Conservation (phyloP, 1,140 invertebrate genomes). For the Amyelois transitella region DNA sequence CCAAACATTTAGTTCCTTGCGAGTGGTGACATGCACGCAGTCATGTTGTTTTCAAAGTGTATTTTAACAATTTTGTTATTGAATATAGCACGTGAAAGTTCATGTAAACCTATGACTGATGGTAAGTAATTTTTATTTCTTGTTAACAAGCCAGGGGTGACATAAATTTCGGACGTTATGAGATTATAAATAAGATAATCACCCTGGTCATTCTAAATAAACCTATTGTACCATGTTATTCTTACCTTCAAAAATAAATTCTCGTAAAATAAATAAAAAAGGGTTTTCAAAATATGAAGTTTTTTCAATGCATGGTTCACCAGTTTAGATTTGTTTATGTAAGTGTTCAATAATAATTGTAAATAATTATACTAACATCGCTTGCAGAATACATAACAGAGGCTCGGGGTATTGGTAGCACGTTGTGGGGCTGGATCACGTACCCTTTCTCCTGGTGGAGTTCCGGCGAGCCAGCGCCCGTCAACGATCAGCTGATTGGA, state of each 20-base stretch:
- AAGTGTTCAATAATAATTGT: neutral
- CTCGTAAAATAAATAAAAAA: too few relatives aligned
- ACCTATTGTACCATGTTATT: too few relatives aligned
- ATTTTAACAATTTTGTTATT: constrained; percentile 30
- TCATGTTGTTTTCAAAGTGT: constrained; percentile 39
- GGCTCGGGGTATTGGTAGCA: constrained; percentile 56
- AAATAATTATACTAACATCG: constrained; percentile 18
- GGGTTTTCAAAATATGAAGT: neutral
- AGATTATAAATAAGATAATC: too few relatives aligned
- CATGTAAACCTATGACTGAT: constrained; percentile 41
- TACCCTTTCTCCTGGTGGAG: constrained; percentile 68
- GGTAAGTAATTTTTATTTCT: constrained; percentile 30
- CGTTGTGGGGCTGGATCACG: constrained; percentile 67
- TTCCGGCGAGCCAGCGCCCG: constrained; percentile 22
- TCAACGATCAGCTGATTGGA: constrained; percentile 24
- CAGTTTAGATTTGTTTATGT: neutral
- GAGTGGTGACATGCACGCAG: constrained; percentile 21
- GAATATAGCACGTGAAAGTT: constrained; percentile 29
- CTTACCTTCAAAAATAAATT: too few relatives aligned
- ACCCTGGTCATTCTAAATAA: too few relatives aligned
- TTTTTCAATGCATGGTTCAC: neutral
- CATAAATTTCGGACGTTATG: too few relatives aligned
- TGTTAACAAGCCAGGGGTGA: neutral
- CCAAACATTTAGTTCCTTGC: constrained; percentile 51
- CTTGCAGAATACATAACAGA: constrained; percentile 50